Base-by-base conservation (phyloP, 1,140 invertebrate species). In the Metaphire vulgaris region DNA sequence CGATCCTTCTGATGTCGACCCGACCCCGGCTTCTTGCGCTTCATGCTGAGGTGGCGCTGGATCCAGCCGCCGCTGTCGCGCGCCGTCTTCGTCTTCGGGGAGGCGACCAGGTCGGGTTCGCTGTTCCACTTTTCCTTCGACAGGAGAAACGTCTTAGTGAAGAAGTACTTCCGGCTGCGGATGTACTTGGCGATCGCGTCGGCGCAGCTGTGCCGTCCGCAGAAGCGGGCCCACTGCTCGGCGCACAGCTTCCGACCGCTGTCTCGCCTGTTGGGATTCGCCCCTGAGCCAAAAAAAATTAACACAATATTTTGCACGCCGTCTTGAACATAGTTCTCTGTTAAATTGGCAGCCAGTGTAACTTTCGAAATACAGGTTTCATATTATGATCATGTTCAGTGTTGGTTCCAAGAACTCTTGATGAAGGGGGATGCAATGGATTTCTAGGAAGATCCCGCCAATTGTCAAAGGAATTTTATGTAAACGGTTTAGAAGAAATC, bases 141-240 rank as follows among this genome's bases (percentile, higher is more conserved):
- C 73, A 78, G 15, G 31, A 78, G 33, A 64, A 78, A 78, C 30
- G 77, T 75, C 69, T 78, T 78, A 29, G 56, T 74, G 74, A 78
- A 74, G 56, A 75, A 75, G 32, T 74, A 75, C 34, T 75, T 78
- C 64, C 75, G 75, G 74, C 77, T 78, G 68, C 64, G 73, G 0
- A 78, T 78, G 74, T 78, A 78, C 65, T 78, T 78, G 21, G 64
- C 26, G 29, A 78, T 75, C 29, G 77, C 73, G 26, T 78, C 77
- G 21, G 77, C 77, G 33, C 77, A 78, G 68, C 29, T 64, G 26
- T 71, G 41, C 1, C 92, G 87, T 0, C 92, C 91, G 79, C 92
- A 92, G 83, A 90, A 92, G 76, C 90, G 85, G 0, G 92, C 92
- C 92, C 92, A 93, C 82, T 93, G 91, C 74, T 91, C 89, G 0